Conservation (phyloP, 2,888 invertebrate genomes). For the Poecilus cupreus region DNA sequence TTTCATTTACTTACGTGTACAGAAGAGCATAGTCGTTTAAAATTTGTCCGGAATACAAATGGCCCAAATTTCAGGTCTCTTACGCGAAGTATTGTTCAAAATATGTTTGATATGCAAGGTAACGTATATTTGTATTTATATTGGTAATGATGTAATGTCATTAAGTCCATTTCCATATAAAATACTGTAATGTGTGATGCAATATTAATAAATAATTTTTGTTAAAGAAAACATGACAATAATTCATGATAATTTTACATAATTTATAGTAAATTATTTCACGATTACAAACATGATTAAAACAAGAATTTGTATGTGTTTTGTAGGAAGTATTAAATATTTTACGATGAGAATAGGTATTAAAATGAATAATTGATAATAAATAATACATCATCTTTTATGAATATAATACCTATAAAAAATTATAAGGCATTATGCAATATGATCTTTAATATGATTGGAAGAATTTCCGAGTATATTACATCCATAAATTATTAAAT, state of each 20-base stretch:
- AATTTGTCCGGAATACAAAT: too few relatives aligned
- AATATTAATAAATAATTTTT: neutral
- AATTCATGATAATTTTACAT: neutral
- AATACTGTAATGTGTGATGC: neutral
- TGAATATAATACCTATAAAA: neutral
- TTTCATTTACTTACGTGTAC: too few relatives aligned
- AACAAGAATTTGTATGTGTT: neutral
- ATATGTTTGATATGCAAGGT: too few relatives aligned
- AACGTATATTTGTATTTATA: too few relatives aligned
- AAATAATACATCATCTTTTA: conserved; percentile 16
- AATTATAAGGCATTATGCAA: conserved; percentile 1
- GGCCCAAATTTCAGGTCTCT: too few relatives aligned
- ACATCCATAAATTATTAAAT: neutral
- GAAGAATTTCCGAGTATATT: neutral
- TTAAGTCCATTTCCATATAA: neutral
- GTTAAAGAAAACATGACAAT: neutral
- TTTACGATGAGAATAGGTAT: neutral
- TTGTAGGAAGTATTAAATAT: neutral
- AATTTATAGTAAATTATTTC: neutral
- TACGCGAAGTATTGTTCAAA: too few relatives aligned
- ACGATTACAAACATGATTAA: neutral
- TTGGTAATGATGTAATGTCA: too few relatives aligned
- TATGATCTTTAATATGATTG: neutral
- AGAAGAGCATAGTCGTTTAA: too few relatives aligned
- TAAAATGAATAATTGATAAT: conserved; percentile 3